phyloP scores from a whole-genome alignment of 2,797 vertebrate genomes.

The Notamacropus eugenii region DNA sequence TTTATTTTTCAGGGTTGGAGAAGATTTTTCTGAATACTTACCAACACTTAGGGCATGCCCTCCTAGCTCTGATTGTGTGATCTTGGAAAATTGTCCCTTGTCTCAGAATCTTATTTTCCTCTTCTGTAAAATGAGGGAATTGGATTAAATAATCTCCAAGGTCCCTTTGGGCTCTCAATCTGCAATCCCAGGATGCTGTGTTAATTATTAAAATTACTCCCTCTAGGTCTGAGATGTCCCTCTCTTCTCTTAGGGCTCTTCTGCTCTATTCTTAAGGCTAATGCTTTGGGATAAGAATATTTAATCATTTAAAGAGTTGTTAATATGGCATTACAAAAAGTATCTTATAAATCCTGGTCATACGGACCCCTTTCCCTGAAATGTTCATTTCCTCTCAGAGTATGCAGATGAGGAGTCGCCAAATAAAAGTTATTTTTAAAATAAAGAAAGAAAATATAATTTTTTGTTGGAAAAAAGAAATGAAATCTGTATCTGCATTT shows the following conservation, averaged over 20 bases:
- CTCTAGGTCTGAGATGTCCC: constrained; percentile 43
- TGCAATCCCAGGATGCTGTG: constrained; percentile 5
- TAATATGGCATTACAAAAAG: constrained; percentile 56
- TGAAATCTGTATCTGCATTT: constrained; percentile 78
- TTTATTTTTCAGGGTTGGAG: constrained; percentile 20
- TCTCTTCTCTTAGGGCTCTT: constrained; percentile 53
- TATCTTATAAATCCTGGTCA: constrained; percentile 39
- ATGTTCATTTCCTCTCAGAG: constrained; percentile 46
- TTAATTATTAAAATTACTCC: constrained; percentile 70
- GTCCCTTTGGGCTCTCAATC: not conserved
- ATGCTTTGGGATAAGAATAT: constrained; percentile 56
- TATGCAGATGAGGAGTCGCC: constrained; percentile 35
- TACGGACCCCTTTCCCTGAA: constrained; percentile 8
- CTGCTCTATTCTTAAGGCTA: constrained; percentile 58
- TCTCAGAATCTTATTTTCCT: not conserved
- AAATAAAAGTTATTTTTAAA: constrained; percentile 57
- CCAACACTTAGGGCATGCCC: constrained; percentile 59
- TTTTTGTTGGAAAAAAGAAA: constrained; percentile 75
- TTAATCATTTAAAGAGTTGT: constrained; percentile 65
- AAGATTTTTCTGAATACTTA: constrained; percentile 53
- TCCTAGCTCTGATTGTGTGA: not conserved
- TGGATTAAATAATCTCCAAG: not conserved
- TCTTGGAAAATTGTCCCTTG: not conserved
- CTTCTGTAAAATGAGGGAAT: not conserved
- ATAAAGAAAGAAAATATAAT: constrained; percentile 31